A percentile compares a stretch with the other conserved stretches of the same genome.
Conservation (phyloP, 2,797 vertebrate genomes). For the Etheostoma perlongum region DNA sequence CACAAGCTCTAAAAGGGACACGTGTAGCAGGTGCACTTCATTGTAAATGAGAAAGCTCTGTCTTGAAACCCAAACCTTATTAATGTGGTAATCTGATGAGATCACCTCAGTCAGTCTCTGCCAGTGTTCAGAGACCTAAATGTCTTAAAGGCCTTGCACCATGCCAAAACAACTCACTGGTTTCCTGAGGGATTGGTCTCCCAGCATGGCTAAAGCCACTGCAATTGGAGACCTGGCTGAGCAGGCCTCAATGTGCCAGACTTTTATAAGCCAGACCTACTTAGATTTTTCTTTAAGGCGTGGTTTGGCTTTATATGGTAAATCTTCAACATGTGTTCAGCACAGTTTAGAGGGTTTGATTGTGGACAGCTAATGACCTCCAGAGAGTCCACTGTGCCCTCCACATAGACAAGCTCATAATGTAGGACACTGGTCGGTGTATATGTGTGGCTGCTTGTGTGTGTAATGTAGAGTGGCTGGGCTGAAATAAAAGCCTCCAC, state of each 20-base stretch:
- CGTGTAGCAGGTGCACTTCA: slow-evolving; percentile 63
- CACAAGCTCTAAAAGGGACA: slow-evolving; percentile 39
- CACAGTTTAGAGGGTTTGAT: slow-evolving; percentile 33
- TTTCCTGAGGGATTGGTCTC: slow-evolving; percentile 64
- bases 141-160: slow-evolving; percentile 64
- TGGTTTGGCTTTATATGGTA: slow-evolving; percentile 12
- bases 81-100: slow-evolving; percentile 75
- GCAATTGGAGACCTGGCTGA: slow-evolving; percentile 38
- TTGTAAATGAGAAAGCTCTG: slow-evolving; percentile 56
- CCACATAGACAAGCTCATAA: slow-evolving; percentile 47
- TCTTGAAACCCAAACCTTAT: slow-evolving; percentile 53
- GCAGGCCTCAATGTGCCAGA: slow-evolving; percentile 15
- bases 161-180: slow-evolving; percentile 64
- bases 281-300: slow-evolving; percentile 11
- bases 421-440: slow-evolving; percentile 53
- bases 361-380: slow-evolving; percentile 30
- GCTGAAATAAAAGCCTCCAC: slow-evolving; percentile 69
- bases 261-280: slow-evolving; percentile 32
- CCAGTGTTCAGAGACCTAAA: slow-evolving; percentile 62
- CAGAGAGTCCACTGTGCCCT: slow-evolving; percentile 41
- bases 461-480: slow-evolving; percentile 38
- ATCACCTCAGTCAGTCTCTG: slow-evolving; percentile 62
- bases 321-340: slow-evolving; percentile 25
- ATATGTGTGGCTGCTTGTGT: slow-evolving; percentile 22
- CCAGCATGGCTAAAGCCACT: slow-evolving; percentile 53